These are phyloP conservation scores for mouse (Mus musculus) DNA, from an alignment of 2,113 vertebrate species.

Conservation along the genomic window DNA sequence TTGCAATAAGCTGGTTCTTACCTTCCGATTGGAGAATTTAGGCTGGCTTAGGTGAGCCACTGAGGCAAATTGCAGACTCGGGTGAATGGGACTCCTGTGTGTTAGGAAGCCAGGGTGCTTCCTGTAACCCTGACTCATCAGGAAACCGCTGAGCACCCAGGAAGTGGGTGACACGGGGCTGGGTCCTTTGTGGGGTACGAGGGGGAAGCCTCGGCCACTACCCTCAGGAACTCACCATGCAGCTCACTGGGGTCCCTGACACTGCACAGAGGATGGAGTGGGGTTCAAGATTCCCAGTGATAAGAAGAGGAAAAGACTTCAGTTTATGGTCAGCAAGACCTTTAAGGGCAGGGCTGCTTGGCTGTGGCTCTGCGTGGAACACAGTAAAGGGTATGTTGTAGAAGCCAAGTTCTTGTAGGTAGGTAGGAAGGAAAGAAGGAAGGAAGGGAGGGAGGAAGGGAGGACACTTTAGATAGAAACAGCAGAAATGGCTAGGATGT, in stretches of 20 bases:
- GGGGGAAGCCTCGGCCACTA: not conserved
- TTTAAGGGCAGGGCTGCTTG: not conserved
- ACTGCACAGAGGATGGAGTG: not conserved
- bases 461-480: not conserved
- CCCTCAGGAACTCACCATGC: not conserved
- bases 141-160: not conserved
- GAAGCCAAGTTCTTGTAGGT: slow-evolving; percentile 12
- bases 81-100: not conserved
- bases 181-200: not conserved
- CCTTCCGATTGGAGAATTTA: slow-evolving; percentile 2
- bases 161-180: not conserved
- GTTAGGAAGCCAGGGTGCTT: not conserved
- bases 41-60: not conserved
- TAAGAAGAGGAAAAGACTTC: not conserved
- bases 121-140: not conserved
- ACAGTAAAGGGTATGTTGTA: not conserved
- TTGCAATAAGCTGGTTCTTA: slow-evolving; percentile 8
- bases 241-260: not conserved
- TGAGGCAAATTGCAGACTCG: not conserved
- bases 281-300: not conserved
- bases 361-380: not conserved
- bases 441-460: not conserved
- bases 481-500: not conserved
- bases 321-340: not conserved
- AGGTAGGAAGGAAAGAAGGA: not conserved